Base-by-base conservation (phyloP, 2,113 vertebrate species). In the Thamnaconus septentrionalis region DNA sequence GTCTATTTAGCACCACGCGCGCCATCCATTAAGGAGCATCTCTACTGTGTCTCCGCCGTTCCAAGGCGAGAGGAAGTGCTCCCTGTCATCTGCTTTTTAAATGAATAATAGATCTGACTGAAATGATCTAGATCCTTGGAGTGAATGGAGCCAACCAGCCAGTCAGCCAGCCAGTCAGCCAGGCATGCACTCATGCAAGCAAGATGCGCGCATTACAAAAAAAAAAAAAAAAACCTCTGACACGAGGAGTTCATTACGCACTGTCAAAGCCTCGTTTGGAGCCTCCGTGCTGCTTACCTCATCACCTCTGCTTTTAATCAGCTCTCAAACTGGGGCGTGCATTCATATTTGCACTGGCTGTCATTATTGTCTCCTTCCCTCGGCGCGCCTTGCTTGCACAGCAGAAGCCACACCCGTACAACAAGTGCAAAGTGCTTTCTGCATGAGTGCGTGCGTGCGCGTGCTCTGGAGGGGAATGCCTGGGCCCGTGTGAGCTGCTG, bases 51-150 rank as follows among this genome's bases (percentile, higher is more conserved):
- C 64, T 75, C 63, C 54, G 56, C 59, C 50, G 66, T 63, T 56
- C 68, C 53, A 69, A 76, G 70, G 42, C 43, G 55, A 61, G 18
- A 66, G 68, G 61, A 51, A 68, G 64, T 53, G 40, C 12, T 48
- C 54, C 47, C 55, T 72, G 72, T 79, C 76, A 76, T 72, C 59
- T 59, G 63, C 18, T 64, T 53, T 69, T 51, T n/a, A 12, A 6
- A 85, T 84, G 62, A 90, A 90, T 87, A 82, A 89, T 82, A 80
- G 64, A 89, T 87, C 69, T 47, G 73, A 82, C 78, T 85, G 73
- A 82, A 67, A 53, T 61, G 57, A 79, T 85, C 73, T 66, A 58
- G 67, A 69, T 78, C 74, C 61, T 64, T 46, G 63, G 80, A 83
- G 71, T 74, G 75, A 90, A 84, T 78, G 86, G 77, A 82, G 80